Evolutionary conservation across 2,113 vertebrate species (phyloP), one percentile per base, ranked within the genome.

Genomic region (Centrocercus urophasianus): DNA sequence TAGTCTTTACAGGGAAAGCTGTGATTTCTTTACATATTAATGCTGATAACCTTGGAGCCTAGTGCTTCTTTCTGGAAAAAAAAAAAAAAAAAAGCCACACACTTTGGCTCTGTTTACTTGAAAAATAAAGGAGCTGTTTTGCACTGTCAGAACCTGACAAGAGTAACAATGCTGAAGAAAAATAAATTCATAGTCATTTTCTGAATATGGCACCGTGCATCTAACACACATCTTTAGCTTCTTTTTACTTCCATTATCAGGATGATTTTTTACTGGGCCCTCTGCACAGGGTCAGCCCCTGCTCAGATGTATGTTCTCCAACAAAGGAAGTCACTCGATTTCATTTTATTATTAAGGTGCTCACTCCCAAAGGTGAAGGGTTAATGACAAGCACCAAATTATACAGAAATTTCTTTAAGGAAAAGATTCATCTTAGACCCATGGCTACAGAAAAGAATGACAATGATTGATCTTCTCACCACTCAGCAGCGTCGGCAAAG

Each of bases 381-480:
- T 94, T 94, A 94, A 95, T 86, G 80, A 54, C 27, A 77, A 8
- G 3, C 76, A 88, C 65, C 70, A 89, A 93, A 72, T 78, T 81
- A 91, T 59, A 88, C 36, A 80, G 57, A 95, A 88, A 86, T 93
- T 65, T 94, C 89, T 93, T 83, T 63, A 88, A 88, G 76, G 87
- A 95, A 96, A 93, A 82, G 73, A 87, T 86, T 94, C 90, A 69
- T 95, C 95, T 96, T 91, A 77, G 66, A 91, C 30, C 60, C 32
- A n/a, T 40, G 69, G 86, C 87, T 92, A 92, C 87, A 95, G 74
- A 89, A 92, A 88, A 93, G 90, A 85, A 80, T 1, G 30, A 89
- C 95, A 75, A 65, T 75, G 95, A 97, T 96, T 97, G 96, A 97
- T 97, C 93, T 97, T 97, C 93, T 95, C 93, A 95, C 83, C 95